These are phyloP conservation scores for Chloroclysta siterata DNA, from an alignment of 2,888 invertebrate species.

Conservation along the genomic window DNA sequence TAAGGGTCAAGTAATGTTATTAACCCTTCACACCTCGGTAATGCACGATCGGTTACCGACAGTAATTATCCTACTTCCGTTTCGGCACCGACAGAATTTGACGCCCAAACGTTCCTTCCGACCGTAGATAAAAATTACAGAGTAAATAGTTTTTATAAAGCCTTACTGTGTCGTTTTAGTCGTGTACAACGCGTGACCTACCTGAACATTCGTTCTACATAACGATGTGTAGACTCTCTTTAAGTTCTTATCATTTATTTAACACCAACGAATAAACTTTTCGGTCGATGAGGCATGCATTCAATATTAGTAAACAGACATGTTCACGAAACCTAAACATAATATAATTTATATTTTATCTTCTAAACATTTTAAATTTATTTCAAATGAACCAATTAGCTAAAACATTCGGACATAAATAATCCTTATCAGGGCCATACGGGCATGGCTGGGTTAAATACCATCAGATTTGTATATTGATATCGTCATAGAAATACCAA, in stretches of 20 bases:
- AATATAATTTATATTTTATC: no score
- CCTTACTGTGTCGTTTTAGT: conserved; percentile 2
- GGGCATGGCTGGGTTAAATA: conserved; percentile 49
- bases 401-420: conserved; percentile 65
- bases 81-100: conserved; percentile 58
- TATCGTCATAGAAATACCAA: conserved; percentile 19
- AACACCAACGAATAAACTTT: conserved; percentile 1
- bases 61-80: conserved; percentile 75
- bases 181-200: conserved; percentile 12
- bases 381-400: conserved; percentile 48
- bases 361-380: conserved; percentile 35
- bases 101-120: conserved; percentile 47
- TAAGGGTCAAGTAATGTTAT: conserved; percentile 80
- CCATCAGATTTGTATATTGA: conserved; percentile 28
- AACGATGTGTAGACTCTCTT: not conserved
- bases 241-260: not conserved
- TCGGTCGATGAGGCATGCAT: not conserved
- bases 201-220: conserved; percentile 21
- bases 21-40: conserved; percentile 81
- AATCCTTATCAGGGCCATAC: conserved; percentile 71
- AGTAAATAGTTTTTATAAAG: conserved; percentile 18
- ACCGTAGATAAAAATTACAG: conserved; percentile 25
- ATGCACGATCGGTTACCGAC: conserved; percentile 77
- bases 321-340: conserved; percentile 32
- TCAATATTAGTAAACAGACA: conserved; percentile 18